Evolutionary conservation across 2,113 vertebrate species (phyloP).

Genomic region (Climacteris rufus): DNA sequence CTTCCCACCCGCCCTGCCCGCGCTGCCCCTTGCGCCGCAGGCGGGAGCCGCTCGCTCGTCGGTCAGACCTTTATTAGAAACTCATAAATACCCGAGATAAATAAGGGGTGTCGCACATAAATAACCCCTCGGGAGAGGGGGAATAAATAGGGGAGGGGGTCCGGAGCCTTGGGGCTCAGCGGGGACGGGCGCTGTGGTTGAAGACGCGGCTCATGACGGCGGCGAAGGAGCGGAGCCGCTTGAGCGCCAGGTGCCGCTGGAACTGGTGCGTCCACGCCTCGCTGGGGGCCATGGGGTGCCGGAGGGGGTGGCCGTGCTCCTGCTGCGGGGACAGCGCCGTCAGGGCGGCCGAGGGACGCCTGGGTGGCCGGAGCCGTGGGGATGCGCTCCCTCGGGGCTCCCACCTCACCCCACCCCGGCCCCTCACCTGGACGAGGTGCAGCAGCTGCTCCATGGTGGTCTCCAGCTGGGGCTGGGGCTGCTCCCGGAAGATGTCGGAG

Average conservation of each 20-base stretch:
- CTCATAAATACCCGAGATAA: constrained; percentile 35
- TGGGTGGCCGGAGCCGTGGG: rapidly evolving
- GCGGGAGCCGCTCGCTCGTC: background rate
- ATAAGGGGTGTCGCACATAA: background rate
- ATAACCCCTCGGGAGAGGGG: background rate
- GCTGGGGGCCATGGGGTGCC: background rate
- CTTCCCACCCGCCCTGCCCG: background rate
- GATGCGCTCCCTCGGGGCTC: rapidly evolving
- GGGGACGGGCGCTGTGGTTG: constrained; percentile 51
- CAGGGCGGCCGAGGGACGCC: background rate
- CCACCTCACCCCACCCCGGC: rapidly evolving
- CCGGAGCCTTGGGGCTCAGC: background rate
- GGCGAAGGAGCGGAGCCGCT: constrained; percentile 66
- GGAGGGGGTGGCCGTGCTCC: background rate
- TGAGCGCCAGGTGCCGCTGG: constrained; percentile 37
- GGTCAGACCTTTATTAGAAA: constrained; percentile 14
- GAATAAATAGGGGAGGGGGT: background rate
- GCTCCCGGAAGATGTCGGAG: constrained; percentile 52
- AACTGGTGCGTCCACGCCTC: background rate
- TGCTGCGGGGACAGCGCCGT: background rate
- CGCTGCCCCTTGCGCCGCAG: rapidly evolving
- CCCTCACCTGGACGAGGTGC: background rate
- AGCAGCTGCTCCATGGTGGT: background rate
- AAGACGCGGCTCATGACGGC: constrained; percentile 65
- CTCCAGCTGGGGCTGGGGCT: background rate